A percentile compares a stretch with the other conserved stretches of the same genome.
Evolutionary conservation across 2,797 vertebrate genomes (phyloP).

Genomic region (Bufotes viridis): DNA sequence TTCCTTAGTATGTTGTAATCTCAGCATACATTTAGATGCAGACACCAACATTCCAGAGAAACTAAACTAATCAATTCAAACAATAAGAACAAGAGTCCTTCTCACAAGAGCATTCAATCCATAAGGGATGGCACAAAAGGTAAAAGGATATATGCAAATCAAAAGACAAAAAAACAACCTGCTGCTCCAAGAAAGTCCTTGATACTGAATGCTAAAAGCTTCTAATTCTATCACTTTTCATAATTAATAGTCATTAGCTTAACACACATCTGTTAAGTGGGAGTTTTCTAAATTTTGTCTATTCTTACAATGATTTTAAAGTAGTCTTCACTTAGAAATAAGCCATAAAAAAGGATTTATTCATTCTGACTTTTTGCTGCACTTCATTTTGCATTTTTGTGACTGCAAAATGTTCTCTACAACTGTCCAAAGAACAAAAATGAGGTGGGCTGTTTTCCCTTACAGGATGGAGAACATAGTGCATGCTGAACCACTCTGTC

Average conservation of each 20-base stretch:
- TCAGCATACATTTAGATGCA: too few species aligned
- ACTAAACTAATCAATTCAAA: too few species aligned
- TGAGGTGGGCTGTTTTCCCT: background rate
- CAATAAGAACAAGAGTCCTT: too few species aligned
- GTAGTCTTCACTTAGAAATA: background rate
- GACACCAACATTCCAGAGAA: too few species aligned
- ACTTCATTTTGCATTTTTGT: background rate
- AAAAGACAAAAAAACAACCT: background rate
- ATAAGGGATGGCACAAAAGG: too few species aligned
- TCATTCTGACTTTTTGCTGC: background rate
- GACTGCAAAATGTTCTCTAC: background rate
- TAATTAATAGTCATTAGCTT: slow-evolving; percentile 36
- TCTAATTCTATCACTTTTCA: slow-evolving; percentile 21
- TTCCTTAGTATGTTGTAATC: too few species aligned
- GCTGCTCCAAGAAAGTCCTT: background rate
- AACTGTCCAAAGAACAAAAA: background rate
- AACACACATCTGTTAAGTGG: slow-evolving; percentile 5
- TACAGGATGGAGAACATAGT: background rate
- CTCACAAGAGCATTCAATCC: too few species aligned
- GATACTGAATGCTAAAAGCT: slow-evolving; percentile 10
- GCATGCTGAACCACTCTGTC: background rate
- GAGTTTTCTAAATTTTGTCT: slow-evolving; percentile 8
- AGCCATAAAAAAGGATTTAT: background rate
- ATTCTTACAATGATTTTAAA: background rate
- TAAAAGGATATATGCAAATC: background rate